Evolutionary conservation across 2,888 invertebrate genomes (phyloP).

Genomic region (Drosophila dives): DNA sequence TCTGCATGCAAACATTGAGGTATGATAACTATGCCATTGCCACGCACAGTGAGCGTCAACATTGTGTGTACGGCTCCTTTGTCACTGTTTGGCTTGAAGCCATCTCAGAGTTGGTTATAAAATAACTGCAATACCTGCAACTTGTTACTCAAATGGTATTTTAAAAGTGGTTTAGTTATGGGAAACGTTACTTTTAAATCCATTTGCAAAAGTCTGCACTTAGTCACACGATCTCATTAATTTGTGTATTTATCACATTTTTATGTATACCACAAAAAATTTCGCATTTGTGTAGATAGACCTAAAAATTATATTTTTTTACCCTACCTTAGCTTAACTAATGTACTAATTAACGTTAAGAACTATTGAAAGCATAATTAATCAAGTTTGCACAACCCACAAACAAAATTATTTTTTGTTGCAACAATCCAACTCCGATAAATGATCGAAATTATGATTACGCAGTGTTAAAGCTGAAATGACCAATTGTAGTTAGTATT

Average conservation of each 20-base stretch:
- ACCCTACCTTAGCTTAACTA: neutral
- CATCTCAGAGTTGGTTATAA: slow-evolving; percentile 31
- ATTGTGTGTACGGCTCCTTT: slow-evolving; percentile 37
- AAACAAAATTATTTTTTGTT: neutral
- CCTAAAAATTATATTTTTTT: neutral
- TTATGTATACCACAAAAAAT: neutral
- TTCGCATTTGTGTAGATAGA: neutral
- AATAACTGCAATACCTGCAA: slow-evolving; percentile 34
- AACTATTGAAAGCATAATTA: neutral
- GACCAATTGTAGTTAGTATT: neutral
- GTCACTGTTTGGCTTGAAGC: slow-evolving; percentile 27
- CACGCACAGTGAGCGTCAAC: slow-evolving; percentile 67
- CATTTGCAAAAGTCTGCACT: neutral
- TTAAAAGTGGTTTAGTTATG: slow-evolving; percentile 9
- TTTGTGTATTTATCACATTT: neutral
- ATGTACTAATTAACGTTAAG: neutral
- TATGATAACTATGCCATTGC: slow-evolving; percentile 62
- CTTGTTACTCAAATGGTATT: slow-evolving; percentile 6
- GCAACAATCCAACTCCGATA: neutral
- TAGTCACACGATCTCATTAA: slow-evolving; percentile 20
- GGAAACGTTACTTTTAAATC: slow-evolving; percentile 14
- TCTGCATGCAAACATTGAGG: slow-evolving; percentile 4
- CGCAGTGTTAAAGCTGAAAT: neutral
- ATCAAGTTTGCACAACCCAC: neutral
- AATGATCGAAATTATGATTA: neutral